Evolutionary conservation across 2,888 invertebrate species (phyloP).

Genomic region (Agrilus cyanescens): DNA sequence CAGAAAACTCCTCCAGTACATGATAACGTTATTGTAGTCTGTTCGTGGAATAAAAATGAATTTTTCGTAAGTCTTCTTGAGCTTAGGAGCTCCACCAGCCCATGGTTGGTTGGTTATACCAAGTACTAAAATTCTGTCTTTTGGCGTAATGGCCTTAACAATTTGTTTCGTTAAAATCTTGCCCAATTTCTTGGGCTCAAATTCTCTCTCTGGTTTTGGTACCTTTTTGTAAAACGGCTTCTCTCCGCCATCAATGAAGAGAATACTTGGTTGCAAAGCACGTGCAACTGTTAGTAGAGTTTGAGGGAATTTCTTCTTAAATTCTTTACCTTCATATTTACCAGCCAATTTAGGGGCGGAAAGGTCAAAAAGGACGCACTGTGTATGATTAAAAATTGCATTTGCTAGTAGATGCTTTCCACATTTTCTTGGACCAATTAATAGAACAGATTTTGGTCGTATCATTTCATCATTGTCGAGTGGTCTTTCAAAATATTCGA

Average conservation of each 20-base stretch:
- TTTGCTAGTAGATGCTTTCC: conserved; percentile 63
- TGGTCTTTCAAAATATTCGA: conserved; percentile 2
- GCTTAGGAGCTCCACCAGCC: conserved; percentile 37
- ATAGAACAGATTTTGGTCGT: conserved; percentile 46
- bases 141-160: conserved; percentile 51
- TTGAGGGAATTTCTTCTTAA: no score
- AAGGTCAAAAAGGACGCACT: conserved; percentile 64
- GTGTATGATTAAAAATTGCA: conserved; percentile 63
- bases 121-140: conserved; percentile 57
- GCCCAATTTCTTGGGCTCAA: conserved; percentile 58
- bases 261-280: conserved; percentile 45
- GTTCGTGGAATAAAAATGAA: conserved; percentile 34
- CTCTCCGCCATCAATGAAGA: conserved; percentile 56
- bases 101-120: conserved; percentile 59
- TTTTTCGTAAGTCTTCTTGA: conserved; percentile 47
- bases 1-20: conserved; percentile 41
- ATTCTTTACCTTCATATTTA: conserved; percentile 55
- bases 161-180: conserved; percentile 55
- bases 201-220: conserved; percentile 46
- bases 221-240: conserved; percentile 58
- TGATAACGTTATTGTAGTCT: conserved; percentile 48
- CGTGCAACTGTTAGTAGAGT: no score
- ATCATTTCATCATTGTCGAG: conserved; percentile 33
- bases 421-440: conserved; percentile 56
- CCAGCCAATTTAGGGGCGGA: conserved; percentile 55